Conservation (phyloP, 2,113 vertebrate genomes). For the Argyrosomus japonicus region DNA sequence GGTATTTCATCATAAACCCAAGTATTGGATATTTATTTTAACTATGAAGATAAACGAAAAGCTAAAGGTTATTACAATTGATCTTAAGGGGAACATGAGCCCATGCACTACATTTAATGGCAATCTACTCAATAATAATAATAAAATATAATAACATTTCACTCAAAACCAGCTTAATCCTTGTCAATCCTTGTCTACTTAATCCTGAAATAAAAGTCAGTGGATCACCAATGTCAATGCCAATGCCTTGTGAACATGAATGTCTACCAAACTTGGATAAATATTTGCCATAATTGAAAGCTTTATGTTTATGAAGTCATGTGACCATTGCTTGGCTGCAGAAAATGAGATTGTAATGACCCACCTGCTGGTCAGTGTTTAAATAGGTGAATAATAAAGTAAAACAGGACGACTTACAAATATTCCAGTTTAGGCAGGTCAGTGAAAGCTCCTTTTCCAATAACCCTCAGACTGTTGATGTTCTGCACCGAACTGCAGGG, state of each 20-base stretch:
- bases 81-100: neutral
- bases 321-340: neutral
- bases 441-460: slow-evolving; percentile 89
- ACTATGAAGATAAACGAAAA: neutral
- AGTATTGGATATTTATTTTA: neutral
- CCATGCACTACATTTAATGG: neutral
- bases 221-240: neutral
- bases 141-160: neutral
- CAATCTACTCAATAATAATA: neutral
- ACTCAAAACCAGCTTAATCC: neutral
- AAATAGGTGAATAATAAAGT: neutral
- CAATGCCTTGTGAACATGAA: neutral
- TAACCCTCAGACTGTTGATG: slow-evolving; percentile 87
- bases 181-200: too few relatives aligned
- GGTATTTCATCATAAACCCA: neutral
- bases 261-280: neutral
- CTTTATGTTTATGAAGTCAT: neutral
- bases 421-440: slow-evolving; percentile 91
- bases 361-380: neutral
- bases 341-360: neutral
- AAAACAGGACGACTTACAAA: slow-evolving; percentile 84
- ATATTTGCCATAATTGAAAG: neutral
- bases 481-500: slow-evolving; percentile 88
- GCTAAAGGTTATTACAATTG: neutral
- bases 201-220: neutral